These are phyloP conservation scores for Nymphalis polychloros DNA, from an alignment of 2,888 invertebrate genomes.

Conservation along the genomic window DNA sequence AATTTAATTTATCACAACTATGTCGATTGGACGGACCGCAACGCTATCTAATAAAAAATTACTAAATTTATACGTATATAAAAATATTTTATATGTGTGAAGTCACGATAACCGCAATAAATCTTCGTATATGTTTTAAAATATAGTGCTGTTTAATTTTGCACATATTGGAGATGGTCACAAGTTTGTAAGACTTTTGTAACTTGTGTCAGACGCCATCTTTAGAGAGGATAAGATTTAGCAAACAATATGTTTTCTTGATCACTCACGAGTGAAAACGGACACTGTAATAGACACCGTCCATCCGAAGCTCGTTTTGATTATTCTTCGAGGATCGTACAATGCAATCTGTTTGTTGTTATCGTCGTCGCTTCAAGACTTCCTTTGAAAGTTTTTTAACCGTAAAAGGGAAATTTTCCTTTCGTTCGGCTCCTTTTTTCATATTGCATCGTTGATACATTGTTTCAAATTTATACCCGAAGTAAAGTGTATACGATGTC, in stretches of 20 bases:
- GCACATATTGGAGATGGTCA: too few species aligned
- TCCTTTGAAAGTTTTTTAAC: slow-evolving; percentile 12
- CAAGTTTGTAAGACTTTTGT: slow-evolving; percentile 30
- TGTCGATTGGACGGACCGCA: too few species aligned
- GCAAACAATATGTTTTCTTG: slow-evolving; percentile 48
- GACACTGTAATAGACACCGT: slow-evolving; percentile 36
- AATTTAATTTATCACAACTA: too few species aligned
- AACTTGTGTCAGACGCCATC: slow-evolving; percentile 44
- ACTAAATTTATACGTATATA: too few species aligned
- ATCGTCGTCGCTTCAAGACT: slow-evolving; percentile 21
- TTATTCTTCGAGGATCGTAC: slow-evolving; percentile 43
- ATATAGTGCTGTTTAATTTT: too few species aligned
- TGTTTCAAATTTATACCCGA: too few species aligned
- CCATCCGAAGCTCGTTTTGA: slow-evolving; percentile 14
- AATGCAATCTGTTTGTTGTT: slow-evolving; percentile 49
- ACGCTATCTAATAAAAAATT: too few species aligned
- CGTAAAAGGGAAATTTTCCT: not conserved
- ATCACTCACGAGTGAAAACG: slow-evolving; percentile 51
- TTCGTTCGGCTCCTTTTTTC: not conserved
- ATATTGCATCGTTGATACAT: too few species aligned
- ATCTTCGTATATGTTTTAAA: too few species aligned
- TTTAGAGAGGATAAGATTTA: slow-evolving; percentile 41
- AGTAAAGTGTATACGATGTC: too few species aligned
- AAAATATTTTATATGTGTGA: too few species aligned
- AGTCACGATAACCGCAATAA: too few species aligned